phyloP scores from a whole-genome alignment of 2,113 vertebrate genomes.

The Poeciliopsis prolifica region DNA sequence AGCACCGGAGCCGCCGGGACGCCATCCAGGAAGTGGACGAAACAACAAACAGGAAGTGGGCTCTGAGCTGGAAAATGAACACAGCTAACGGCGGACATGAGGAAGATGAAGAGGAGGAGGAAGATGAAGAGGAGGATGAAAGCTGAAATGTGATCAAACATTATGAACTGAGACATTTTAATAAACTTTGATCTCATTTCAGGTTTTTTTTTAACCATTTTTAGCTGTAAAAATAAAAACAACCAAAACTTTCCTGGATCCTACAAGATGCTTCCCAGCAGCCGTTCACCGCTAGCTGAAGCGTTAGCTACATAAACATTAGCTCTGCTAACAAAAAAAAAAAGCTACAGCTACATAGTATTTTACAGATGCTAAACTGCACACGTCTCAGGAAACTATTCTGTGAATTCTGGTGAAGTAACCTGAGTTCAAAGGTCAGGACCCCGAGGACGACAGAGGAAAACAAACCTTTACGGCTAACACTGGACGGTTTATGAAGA shows the following conservation, averaged over 20 bases:
- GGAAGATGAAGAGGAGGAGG: slow-evolving; percentile 4
- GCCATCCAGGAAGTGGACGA: not conserved
- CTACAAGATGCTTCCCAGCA: not conserved
- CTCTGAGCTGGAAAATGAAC: slow-evolving; percentile 56
- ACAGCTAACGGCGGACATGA: not conserved
- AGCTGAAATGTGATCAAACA: not conserved
- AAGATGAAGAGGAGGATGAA: not conserved
- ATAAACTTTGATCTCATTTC: not conserved
- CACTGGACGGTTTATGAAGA: no score
- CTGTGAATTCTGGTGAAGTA: no score
- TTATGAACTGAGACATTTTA: not conserved
- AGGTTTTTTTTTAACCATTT: not conserved
- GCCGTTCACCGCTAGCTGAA: not conserved
- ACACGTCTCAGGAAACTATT: no score
- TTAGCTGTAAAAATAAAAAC: not conserved
- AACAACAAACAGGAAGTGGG: slow-evolving; percentile 31
- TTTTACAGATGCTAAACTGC: no score
- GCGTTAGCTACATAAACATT: no score
- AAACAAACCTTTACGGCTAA: no score
- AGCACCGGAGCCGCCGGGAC: slow-evolving; percentile 35
- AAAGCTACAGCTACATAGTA: no score
- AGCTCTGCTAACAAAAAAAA: no score
- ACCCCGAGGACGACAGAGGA: no score
- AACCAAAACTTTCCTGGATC: not conserved
- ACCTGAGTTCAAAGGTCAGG: no score